Base-by-base conservation (phyloP, 2,797 vertebrate genomes). In the Tamandua tetradactyla region DNA sequence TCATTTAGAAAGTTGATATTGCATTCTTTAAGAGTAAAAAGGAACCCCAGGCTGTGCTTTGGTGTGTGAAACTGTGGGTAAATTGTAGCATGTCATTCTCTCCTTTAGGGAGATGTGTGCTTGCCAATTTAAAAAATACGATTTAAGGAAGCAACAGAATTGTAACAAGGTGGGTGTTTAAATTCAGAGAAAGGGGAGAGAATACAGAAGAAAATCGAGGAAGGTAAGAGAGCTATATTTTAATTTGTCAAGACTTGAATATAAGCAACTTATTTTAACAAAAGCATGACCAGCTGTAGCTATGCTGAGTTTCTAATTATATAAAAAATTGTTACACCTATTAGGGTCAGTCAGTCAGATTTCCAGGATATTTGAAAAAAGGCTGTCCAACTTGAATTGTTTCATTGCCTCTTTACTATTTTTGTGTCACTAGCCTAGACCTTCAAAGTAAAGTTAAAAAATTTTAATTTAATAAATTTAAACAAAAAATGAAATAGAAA, bases 1-100 rank as follows among this genome's bases (percentile, higher is more conserved):
- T 91, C 82, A 49, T 74, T 85, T 88, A 85, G 68, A 79, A 95
- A 95, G 86, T 52, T 88, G 89, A n/a, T 87, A 90, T 85, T 91
- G 94, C 22, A 86, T 92, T 79, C 32, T 61, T 57, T 57, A 85
- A 89, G 81, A 47, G 44, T 64, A 22, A 74, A 84, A 90, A 71
- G 35, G 75, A 88, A 93, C 93, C 27, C 47, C 35, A 88, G 64
- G 59, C 52, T 64, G 30, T 40, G 35, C 11, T 27, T 52, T 30
- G 27, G 17, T 52, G 52, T 89, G 74, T 87, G 78, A 90, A 81
- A 55, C 40, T 44, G 30, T 80, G 69, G 44, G 64, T 32, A 80
- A 94, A 91, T 47, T 52, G n/a, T 69, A 47, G 40, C n/a, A 32
- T 55, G 14, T 49, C 42, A 25, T 11, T 57, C 37, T 94, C 22